These are phyloP conservation scores for Orthosia incerta DNA, from an alignment of 2,888 invertebrate species.

Conservation along the genomic window DNA sequence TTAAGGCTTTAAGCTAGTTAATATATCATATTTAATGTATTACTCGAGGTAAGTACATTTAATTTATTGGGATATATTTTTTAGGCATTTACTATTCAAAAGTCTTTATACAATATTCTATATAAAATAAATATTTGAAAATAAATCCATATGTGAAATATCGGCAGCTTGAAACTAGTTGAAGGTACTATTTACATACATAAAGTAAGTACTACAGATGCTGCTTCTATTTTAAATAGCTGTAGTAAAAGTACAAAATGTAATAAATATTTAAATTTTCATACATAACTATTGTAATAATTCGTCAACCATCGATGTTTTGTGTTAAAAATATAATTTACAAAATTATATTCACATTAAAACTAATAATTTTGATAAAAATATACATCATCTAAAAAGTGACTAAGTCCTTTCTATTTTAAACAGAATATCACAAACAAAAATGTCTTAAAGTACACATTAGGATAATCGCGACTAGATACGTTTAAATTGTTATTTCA, in stretches of 20 bases:
- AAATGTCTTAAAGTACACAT: slow-evolving; percentile 48
- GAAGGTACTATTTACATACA: slow-evolving; percentile 39
- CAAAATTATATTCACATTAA: slow-evolving; percentile 50
- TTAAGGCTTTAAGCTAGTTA: slow-evolving; percentile 51
- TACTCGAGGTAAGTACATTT: slow-evolving; percentile 38
- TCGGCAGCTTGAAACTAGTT: slow-evolving; percentile 35
- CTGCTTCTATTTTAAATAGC: slow-evolving; percentile 37
- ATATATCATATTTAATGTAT: slow-evolving; percentile 20
- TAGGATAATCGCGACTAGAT: slow-evolving; percentile 50
- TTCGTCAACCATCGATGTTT: slow-evolving; percentile 75
- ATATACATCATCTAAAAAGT: slow-evolving; percentile 44
- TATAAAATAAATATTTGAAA: slow-evolving; percentile 18
- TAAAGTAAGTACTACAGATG: slow-evolving; percentile 32
- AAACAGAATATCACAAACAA: slow-evolving; percentile 63
- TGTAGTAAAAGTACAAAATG: slow-evolving; percentile 64
- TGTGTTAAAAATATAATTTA: slow-evolving; percentile 56
- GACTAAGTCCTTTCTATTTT: slow-evolving; percentile 43
- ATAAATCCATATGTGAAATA: slow-evolving; percentile 26
- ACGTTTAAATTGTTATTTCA: slow-evolving; percentile 42
- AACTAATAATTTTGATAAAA: slow-evolving; percentile 51
- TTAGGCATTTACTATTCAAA: slow-evolving; percentile 33
- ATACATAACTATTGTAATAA: slow-evolving; percentile 65
- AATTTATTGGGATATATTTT: slow-evolving; percentile 43
- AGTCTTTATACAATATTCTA: slow-evolving; percentile 42
- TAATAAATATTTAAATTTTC: slow-evolving; percentile 40